phyloP scores from a whole-genome alignment of 2,113 vertebrate genomes.

The Megaptera novaeangliae region DNA sequence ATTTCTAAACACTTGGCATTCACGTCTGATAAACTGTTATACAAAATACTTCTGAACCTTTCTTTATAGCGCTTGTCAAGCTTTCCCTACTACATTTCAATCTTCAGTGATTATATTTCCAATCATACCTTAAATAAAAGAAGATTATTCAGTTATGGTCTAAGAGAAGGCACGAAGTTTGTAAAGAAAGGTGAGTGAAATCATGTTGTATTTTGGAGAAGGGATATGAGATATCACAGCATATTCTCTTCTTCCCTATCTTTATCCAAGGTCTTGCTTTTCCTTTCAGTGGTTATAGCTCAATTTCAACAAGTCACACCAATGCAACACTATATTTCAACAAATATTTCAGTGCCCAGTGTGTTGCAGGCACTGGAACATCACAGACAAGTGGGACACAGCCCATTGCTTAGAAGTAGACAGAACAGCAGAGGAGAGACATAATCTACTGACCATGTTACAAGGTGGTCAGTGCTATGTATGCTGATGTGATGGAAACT shows the following conservation, averaged over 20 bases:
- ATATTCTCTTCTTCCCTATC: not conserved
- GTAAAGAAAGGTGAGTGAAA: not conserved
- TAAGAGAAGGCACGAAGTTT: not conserved
- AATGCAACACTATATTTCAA: not conserved
- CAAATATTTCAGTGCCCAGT: not conserved
- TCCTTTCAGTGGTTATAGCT: not conserved
- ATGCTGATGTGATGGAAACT: not conserved
- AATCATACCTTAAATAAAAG: conserved; percentile 24
- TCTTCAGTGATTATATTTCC: conserved; percentile 25
- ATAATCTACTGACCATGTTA: not conserved
- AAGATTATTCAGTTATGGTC: not conserved
- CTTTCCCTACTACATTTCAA: conserved; percentile 18
- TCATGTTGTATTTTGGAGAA: not conserved
- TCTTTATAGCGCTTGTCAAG: conserved; percentile 15
- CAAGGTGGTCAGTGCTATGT: not conserved
- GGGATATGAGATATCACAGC: not conserved
- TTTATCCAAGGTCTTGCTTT: not conserved
- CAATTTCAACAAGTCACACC: not conserved
- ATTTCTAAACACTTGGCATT: conserved; percentile 55
- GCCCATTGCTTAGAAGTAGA: not conserved
- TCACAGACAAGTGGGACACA: not conserved
- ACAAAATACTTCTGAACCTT: conserved; percentile 51
- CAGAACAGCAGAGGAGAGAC: not conserved
- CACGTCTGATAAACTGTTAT: conserved; percentile 17
- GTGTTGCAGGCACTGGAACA: not conserved